Base-by-base conservation (phyloP, 2,888 invertebrate species). In the Tetrapedia diversipes region DNA sequence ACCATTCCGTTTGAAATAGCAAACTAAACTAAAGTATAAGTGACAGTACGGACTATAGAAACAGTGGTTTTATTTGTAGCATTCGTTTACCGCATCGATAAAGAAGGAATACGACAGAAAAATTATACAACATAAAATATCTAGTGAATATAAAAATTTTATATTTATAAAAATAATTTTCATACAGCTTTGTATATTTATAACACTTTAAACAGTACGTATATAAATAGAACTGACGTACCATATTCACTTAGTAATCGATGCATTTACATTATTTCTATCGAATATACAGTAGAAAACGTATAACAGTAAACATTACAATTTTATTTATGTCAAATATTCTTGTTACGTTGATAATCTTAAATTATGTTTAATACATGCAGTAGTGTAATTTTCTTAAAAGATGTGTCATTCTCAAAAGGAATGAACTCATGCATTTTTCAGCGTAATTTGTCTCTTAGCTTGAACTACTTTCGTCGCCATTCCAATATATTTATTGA, bases 401-500 rank as follows among this genome's bases (percentile, higher is more conserved):
- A 43, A n/a, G 10, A 45, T 45, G 14, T 47, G 1, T 57, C 19
- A 27, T 37, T 19, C 0, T 37, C 14, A 4, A 7, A 57, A 60
- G 7, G n/a, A 4, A 32, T 34, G 1, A 45, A 19, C 16, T 63
- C 43, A 66, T 19, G 29, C 19, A 47, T 1, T 53, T 47, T 57
- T 72, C 10, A 53, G 24, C 6, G 53, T 68, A 0, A 54, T 27
- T 3, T 54, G 19, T 22, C 24, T 66, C 16, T 73, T 51, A 1
- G 4, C 34, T 8, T 32, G 60, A 19, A 74, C 56, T 32, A 75
- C 54, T n/a, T 79, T 70, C 10, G 67, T 49, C 3, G 85, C 89
- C 53, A 85, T 77, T 11, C 83, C 68, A 22, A 82, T 79, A 54
- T 86, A 82, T 53, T 87, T 81, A 34, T 88, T 89, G 4, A 91